These are phyloP conservation scores for Lypha dubia DNA, from an alignment of 2,888 invertebrate genomes.

Conservation along the genomic window DNA sequence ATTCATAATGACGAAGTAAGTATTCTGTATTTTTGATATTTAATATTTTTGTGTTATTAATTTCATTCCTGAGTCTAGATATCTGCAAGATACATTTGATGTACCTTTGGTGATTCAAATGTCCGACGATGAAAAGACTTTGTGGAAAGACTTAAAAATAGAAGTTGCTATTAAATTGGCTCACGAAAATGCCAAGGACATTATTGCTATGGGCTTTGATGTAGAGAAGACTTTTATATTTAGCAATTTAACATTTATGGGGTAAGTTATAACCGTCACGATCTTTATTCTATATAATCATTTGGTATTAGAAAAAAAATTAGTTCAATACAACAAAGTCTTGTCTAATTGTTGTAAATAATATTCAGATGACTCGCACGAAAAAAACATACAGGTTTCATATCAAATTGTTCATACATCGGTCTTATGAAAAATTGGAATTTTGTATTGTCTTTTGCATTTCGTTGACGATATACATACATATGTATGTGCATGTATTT, in stretches of 20 bases:
- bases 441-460: too few species aligned
- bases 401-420: too few species aligned
- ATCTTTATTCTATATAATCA: too few species aligned
- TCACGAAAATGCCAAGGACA: constrained; percentile 97
- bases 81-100: constrained; percentile 98
- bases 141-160: constrained; percentile 97
- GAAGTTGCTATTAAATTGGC: constrained; percentile 94
- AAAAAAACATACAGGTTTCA: too few species aligned
- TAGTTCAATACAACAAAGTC: too few species aligned
- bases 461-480: too few species aligned
- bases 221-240: constrained; percentile 98
- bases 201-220: constrained; percentile 98
- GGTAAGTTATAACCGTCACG: constrained; percentile 85
- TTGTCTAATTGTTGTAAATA: too few species aligned
- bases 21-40: background rate
- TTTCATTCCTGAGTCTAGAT: constrained; percentile 84
- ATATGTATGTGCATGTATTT: too few species aligned
- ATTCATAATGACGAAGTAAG: constrained; percentile 95
- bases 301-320: too few species aligned
- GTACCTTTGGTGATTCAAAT: constrained; percentile 98
- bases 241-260: constrained; percentile 96
- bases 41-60: background rate
- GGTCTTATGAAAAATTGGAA: too few species aligned
- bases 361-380: too few species aligned
- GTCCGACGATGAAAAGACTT: constrained; percentile 98